Evolutionary conservation across 35 echinoderm and acorn worm species (phyloP).

Genomic region (Strongylocentrotus purpuratus): DNA sequence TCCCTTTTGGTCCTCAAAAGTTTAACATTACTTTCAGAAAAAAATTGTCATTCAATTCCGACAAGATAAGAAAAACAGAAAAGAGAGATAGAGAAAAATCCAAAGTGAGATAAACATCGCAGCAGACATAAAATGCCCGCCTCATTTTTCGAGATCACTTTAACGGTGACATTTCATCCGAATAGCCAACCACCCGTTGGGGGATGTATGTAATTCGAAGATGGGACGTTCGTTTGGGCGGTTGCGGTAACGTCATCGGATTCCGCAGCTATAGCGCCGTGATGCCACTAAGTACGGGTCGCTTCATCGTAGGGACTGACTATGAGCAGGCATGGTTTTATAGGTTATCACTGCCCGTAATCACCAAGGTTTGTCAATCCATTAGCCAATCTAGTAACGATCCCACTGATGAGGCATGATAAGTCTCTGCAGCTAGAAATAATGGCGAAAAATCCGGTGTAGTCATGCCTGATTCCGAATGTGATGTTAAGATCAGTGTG

Average conservation of each 20-base stretch:
- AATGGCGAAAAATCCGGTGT: not conserved
- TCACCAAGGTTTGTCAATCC: not conserved
- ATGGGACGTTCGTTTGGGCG: slow-evolving; percentile 11
- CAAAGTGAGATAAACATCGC: not conserved
- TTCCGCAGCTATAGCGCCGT: not conserved
- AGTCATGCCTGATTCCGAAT: not conserved
- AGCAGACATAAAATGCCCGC: slow-evolving; percentile 6
- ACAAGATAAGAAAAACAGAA: not conserved
- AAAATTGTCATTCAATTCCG: not conserved
- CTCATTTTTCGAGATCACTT: slow-evolving; percentile 24
- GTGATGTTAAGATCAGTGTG: not conserved
- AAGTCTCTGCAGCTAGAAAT: not conserved
- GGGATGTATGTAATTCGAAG: not conserved
- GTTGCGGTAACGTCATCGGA: not conserved
- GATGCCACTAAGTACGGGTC: not conserved
- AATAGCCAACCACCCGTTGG: slow-evolving; percentile 19
- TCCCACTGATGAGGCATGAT: not conserved
- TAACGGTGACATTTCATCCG: slow-evolving; percentile 27
- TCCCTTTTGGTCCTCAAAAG: no score
- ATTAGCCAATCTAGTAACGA: not conserved
- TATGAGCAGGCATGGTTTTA: not conserved
- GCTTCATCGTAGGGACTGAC: not conserved
- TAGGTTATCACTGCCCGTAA: not conserved
- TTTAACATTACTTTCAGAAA: no score
- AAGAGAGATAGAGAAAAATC: not conserved